A percentile compares a stretch with the other conserved stretches of the same genome.
Evolutionary conservation across 2,888 invertebrate species (phyloP).

Genomic region (Copidosoma aretas): DNA sequence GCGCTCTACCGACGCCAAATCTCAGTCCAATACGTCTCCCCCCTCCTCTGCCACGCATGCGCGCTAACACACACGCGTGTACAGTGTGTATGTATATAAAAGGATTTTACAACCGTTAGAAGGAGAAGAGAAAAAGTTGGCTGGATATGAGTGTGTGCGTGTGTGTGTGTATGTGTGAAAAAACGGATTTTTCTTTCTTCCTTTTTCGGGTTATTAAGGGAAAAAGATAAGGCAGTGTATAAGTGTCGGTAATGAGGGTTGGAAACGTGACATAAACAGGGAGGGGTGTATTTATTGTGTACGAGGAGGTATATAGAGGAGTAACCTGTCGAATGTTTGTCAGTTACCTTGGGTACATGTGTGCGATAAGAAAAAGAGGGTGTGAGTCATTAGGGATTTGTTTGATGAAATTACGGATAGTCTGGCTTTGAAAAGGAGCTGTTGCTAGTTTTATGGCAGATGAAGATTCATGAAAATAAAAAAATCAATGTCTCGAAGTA

Average conservation of each 20-base stretch:
- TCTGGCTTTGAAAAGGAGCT: conserved; percentile 5
- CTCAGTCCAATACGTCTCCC: conserved; percentile 58
- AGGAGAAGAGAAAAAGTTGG: neutral
- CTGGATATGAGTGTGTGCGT: neutral
- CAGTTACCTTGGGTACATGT: conserved; percentile 5
- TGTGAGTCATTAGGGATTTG: conserved; percentile 21
- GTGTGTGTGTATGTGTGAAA: no score
- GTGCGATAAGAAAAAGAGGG: neutral
- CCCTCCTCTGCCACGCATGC: conserved; percentile 16
- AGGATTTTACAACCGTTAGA: neutral
- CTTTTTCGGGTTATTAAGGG: conserved; percentile 30
- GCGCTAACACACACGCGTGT: conserved; percentile 10
- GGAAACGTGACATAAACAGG: conserved; percentile 4
- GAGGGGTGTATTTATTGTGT: neutral
- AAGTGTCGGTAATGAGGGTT: conserved; percentile 22
- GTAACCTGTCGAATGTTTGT: conserved; percentile 24
- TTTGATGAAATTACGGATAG: conserved; percentile 18
- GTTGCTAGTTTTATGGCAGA: conserved; percentile 18
- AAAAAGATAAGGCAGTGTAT: conserved; percentile 19
- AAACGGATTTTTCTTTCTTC: neutral
- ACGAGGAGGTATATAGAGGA: no score
- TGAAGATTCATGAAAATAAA: no score
- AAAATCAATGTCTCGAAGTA: no score
- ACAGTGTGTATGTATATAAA: neutral
- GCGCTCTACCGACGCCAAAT: conserved; percentile 56